phyloP scores from a whole-genome alignment of 2,888 invertebrate species.

The Limnephilus marmoratus region DNA sequence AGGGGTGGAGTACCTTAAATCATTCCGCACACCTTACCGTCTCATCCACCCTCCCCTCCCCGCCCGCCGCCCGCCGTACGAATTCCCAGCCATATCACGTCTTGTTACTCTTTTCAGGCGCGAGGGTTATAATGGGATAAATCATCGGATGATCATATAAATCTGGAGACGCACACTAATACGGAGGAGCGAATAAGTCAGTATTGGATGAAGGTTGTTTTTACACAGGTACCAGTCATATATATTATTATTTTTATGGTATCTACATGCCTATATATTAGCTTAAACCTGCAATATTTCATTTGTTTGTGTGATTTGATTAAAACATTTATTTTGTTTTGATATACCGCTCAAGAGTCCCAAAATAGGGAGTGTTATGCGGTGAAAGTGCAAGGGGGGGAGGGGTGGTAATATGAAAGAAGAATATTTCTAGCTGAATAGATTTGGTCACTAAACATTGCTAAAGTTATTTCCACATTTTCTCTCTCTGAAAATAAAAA shows the following conservation, averaged over 20 bases:
- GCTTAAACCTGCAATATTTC: background rate
- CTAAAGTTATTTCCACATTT: no score
- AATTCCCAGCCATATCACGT: conserved; percentile 2
- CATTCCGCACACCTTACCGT: background rate
- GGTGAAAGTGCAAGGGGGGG: no score
- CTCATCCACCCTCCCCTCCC: background rate
- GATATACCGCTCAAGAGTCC: background rate
- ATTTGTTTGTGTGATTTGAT: background rate
- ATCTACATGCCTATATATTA: no score
- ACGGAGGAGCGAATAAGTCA: background rate
- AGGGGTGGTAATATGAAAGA: no score
- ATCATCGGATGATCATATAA: conserved; percentile 2
- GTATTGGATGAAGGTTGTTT: background rate
- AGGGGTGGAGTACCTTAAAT: background rate
- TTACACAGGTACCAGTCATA: background rate
- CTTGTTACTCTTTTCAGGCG: background rate
- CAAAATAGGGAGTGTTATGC: background rate
- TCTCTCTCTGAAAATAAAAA: no score
- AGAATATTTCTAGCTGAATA: no score
- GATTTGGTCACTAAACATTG: no score
- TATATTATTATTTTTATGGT: background rate
- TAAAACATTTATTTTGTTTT: background rate
- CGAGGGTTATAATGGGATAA: background rate
- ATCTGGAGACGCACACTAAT: background rate
- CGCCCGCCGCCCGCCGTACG: background rate